Base-by-base conservation (phyloP, 2,113 vertebrate species). In the Toxotes jaculatrix region DNA sequence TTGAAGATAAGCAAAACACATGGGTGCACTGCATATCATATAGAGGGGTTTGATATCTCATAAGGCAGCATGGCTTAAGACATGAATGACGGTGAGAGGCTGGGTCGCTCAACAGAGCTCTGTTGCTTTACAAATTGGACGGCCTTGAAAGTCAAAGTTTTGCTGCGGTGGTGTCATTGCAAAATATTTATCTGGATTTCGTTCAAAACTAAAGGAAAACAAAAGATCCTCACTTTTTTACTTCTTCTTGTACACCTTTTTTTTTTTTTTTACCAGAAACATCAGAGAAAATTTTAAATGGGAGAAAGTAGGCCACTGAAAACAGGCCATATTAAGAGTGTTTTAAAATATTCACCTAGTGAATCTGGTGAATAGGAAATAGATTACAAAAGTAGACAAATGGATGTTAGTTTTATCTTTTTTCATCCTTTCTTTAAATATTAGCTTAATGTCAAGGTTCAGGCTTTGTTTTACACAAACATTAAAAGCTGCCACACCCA, bases 11-110 rank as follows among this genome's bases (percentile, higher is more conserved):
- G 89, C 77, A 75, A 66, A 87, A 81, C 79, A 79, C 79, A 27
- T 7, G 34, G 67, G 80, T 87, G 86, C 57, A n/a, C 77, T 79
- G 89, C 88, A 87, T 79, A 88, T 89, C 71, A 40, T 80, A 49
- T 51, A 77, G 80, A 86, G 77, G 79, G 78, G 74, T 83, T 60
- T 63, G 23, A 84, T 72, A 83, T 89, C 80, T 88, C 85, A 85
- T 94, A 94, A 94, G 94, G 94, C 94, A 94, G 93, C 83, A 85
- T 92, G 93, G 94, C 79, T 90, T 93, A 93, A 92, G 91, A 94
- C 90, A 88, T 85, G 80, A 74, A 89, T 71, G 87, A 92, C 34
- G 69, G 77, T 47, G 2, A 83, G 69, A 88, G 83, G 83, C 81
- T 85, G 78, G 74, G 79, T 88, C 13, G 42, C 73, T 77, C 61